Conservation (phyloP, 2,113 vertebrate genomes). For the Ivindomyrus marchei region DNA sequence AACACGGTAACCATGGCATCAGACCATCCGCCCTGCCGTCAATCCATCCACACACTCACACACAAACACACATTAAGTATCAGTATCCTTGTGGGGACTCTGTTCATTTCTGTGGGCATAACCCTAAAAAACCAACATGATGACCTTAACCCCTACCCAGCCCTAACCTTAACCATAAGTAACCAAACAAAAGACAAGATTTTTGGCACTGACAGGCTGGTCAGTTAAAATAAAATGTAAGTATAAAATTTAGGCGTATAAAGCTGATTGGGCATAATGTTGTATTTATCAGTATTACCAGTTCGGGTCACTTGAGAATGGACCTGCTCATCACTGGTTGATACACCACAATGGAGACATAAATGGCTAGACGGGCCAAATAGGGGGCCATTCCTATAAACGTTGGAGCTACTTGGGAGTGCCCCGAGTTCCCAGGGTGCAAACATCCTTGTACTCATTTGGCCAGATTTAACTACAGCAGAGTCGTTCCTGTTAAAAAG, state of each 20-base stretch:
- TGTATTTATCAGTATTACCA: not conserved
- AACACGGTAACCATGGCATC: constrained; percentile 75
- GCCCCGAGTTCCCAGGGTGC: not conserved
- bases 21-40: not conserved
- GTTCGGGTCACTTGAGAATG: not conserved
- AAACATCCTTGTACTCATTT: not conserved
- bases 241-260: not conserved
- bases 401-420: not conserved
- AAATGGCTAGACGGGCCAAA: not conserved
- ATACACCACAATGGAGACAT: not conserved
- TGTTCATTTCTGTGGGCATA: not conserved
- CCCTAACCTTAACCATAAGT: not conserved
- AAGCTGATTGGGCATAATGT: not conserved
- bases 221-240: not conserved
- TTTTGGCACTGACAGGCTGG: not conserved
- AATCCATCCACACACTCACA: not conserved
- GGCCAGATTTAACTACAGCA: not conserved
- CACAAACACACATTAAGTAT: not conserved
- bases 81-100: not conserved
- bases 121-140: not conserved
- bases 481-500: not conserved
- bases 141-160: not conserved
- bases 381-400: not conserved
- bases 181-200: not conserved
- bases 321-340: not conserved